Base-by-base conservation (phyloP, 2,888 invertebrate genomes). In the Ectemnius cavifrons region DNA sequence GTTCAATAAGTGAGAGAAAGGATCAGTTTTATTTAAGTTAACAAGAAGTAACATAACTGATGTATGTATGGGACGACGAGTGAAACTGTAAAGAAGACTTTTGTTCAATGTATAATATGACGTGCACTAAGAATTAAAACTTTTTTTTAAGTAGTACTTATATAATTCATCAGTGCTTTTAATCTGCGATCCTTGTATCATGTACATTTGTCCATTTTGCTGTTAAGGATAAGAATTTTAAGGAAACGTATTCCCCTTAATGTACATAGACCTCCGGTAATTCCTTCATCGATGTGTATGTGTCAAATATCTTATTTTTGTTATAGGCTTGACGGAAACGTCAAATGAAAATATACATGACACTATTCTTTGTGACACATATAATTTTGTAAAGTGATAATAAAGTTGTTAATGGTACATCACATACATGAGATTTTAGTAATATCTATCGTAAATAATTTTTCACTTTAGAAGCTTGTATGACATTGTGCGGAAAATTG, bases 91-190 rank as follows among this genome's bases (percentile, higher is more conserved):
- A 75, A 74, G 64, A 81, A 79, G 75, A 84, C 75, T 80, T 83
- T 76, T 84, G 84, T 85, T 86, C 80, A 84, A 85, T 88, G 88
- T 89, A 87, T 85, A 85, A 81, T 86, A 87, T 82, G 82, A 85
- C 70, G 79, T 79, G 77, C 79, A 84, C 75, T 75, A 80, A 67
- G 79, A 83, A 88, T 87, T 85, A 87, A 88, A 87, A 77, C 79
- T 85, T 86, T 88, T 88, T 88, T 52, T 87, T 84, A 84, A 80
- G 75, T 83, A 83, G 75, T 80, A 84, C 76, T 77, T 80, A 83
- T 70, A 67, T 67, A 73, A 77, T 63, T 73, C 71, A 73, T 68
- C 67, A 73, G 71, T 75, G 65, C 61, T 75, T 66, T 72, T 74
- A 72, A 75, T 79, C 65, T 68, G 57, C 59, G 68, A 75, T 73